Base-by-base conservation (phyloP, 2,888 invertebrate species). In the Brenthis ino region DNA sequence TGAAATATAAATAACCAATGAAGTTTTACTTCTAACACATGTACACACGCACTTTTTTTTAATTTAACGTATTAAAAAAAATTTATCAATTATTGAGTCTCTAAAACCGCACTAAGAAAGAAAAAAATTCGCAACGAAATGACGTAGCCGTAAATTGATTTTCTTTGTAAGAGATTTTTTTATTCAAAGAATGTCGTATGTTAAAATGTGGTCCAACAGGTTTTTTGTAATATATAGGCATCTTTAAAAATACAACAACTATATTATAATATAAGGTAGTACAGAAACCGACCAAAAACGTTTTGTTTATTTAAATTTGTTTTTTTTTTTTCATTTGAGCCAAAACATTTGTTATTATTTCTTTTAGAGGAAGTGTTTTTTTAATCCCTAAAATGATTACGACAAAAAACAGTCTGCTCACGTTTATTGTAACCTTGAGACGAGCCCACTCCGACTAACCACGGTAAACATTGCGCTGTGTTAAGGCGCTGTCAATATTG, bases 371-470 rank as follows among this genome's bases (percentile, higher is more conserved):
- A 79, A 78, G 76, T 73, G 68, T 75, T 72, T 74, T 76, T 78
- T 78, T 75, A 73, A 57, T 72, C 68, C 68, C 75, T 70, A 70
- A 75, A 77, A 78, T 79, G 80, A 68, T 61, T 64, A n/a, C 33
- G 48, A 64, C 71, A 81, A 83, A 85, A 83, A 84, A 78, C 68
- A 80, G 80, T 83, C 80, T 75, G 80, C 81, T 84, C 84, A 85
- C 85, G 85, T 82, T 77, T 76, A 65, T 67, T 54, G 76, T 81
- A 82, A 78, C 88, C 88, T 87, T 88, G 86, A 81, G 84, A 81
- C 82, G 76, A 82, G 82, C 82, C 82, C 82, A 81, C 83, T 72
- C 71, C 70, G 71, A 72, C 70, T 24, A 53, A 53, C 57, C 56
- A 20, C 37, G 70, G 68, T 75, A 70, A 71, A 77, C 76, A 77